Evolutionary conservation across 1,140 invertebrate species (phyloP).

Genomic region (Plodia interpunctella): DNA sequence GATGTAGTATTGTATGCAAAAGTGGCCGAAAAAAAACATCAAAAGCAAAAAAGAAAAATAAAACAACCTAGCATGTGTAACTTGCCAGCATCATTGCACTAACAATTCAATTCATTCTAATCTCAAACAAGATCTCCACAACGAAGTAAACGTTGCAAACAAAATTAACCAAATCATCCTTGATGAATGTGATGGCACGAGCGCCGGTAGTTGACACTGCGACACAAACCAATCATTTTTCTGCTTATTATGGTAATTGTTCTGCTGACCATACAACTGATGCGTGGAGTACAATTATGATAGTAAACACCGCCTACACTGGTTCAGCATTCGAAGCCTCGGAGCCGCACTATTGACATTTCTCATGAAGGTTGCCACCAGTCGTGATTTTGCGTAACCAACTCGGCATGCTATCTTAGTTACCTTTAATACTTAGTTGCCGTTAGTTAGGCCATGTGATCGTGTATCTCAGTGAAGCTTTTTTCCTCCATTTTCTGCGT

Average conservation of each 20-base stretch:
- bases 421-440: slow-evolving; percentile 40
- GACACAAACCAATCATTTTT: slow-evolving; percentile 2
- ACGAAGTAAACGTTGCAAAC: slow-evolving; percentile 1
- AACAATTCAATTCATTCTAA: neutral
- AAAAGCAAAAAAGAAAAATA: too few relatives aligned
- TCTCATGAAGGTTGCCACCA: slow-evolving; percentile 55
- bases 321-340: slow-evolving; percentile 39
- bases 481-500: slow-evolving; percentile 15
- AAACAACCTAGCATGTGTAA: too few relatives aligned
- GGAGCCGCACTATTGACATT: slow-evolving; percentile 69
- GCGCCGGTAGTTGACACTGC: neutral
- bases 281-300: slow-evolving; percentile 21
- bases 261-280: neutral
- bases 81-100: too few relatives aligned
- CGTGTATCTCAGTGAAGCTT: slow-evolving; percentile 19
- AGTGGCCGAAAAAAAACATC: too few relatives aligned
- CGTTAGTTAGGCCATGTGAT: slow-evolving; percentile 22
- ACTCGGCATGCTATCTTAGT: slow-evolving; percentile 39
- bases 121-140: neutral
- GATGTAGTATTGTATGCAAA: too few relatives aligned
- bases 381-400: slow-evolving; percentile 73
- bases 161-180: neutral
- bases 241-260: slow-evolving; percentile 2
- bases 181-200: slow-evolving; percentile 1
- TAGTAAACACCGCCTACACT: slow-evolving; percentile 50